Conservation (phyloP, 2,888 invertebrate species). For the Tridacna gigas region DNA sequence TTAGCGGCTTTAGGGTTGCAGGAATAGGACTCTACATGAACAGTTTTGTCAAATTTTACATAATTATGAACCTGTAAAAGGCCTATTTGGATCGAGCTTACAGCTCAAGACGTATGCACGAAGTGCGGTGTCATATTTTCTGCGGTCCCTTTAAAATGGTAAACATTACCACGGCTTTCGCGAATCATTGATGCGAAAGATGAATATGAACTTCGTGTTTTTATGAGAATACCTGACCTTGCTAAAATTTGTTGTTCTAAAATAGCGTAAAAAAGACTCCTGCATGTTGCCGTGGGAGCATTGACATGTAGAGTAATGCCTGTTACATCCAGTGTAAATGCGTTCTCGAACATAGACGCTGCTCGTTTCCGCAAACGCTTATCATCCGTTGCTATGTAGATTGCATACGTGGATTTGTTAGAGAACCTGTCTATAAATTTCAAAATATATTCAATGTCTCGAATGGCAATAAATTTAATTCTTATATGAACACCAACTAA, state of each 20-base stretch:
- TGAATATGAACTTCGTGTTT: slow-evolving; percentile 9
- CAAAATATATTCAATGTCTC: neutral
- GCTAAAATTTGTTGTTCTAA: slow-evolving; percentile 7
- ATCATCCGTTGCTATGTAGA: slow-evolving; percentile 1
- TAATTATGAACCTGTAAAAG: too few relatives aligned
- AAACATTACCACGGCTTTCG: neutral
- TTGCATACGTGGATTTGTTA: neutral
- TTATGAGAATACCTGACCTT: neutral
- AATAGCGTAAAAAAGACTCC: neutral
- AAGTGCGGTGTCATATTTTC: neutral
- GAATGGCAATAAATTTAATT: neutral
- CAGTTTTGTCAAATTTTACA: too few relatives aligned
- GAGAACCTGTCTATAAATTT: neutral
- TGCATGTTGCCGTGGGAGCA: neutral
- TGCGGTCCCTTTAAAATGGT: neutral
- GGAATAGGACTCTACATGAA: too few relatives aligned
- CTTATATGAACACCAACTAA: neutral
- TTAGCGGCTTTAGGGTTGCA: too few relatives aligned
- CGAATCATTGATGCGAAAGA: neutral
- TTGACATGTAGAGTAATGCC: slow-evolving; percentile 5
- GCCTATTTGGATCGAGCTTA: too few relatives aligned
- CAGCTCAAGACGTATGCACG: too few relatives aligned
- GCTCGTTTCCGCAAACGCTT: neutral
- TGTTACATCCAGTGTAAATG: neutral
- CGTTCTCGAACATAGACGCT: neutral